phyloP scores from a whole-genome alignment of 2,888 invertebrate species.

The Tyria jacobaeae region DNA sequence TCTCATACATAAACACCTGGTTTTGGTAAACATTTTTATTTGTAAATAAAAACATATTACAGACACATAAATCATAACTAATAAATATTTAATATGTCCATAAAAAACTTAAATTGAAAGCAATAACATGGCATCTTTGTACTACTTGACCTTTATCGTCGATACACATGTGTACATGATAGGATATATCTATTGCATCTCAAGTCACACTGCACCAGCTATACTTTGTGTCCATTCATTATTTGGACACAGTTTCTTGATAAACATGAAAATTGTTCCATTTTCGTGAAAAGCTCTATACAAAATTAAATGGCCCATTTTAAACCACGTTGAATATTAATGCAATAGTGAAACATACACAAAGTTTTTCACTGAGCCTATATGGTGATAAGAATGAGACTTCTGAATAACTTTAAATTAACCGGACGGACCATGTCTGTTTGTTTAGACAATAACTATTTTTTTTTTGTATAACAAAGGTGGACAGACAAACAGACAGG shows the following conservation, averaged over 20 bases:
- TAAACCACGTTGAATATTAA: conserved; percentile 20
- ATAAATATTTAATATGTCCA: conserved; percentile 39
- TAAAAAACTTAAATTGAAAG: conserved; percentile 24
- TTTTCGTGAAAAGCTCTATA: conserved; percentile 10
- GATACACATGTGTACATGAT: conserved; percentile 13
- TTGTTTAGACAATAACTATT: not conserved
- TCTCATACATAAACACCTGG: conserved; percentile 29
- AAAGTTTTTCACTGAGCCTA: conserved; percentile 3
- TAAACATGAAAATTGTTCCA: conserved; percentile 3
- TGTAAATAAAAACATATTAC: conserved; percentile 38
- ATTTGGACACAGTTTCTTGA: conserved; percentile 4
- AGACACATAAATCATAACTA: conserved; percentile 34
- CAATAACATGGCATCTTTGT: conserved; percentile 17
- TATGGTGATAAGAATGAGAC: not conserved
- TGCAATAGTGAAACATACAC: conserved; percentile 3
- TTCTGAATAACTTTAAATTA: conserved; percentile 10
- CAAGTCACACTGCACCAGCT: no score
- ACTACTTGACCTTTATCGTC: conserved; percentile 6
- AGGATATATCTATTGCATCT: conserved; percentile 1
- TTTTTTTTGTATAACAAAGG: no score
- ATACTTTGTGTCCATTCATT: not conserved
- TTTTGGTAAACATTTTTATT: conserved; percentile 41
- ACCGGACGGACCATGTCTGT: not conserved
- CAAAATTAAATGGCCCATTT: conserved; percentile 14
- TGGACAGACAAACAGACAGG: no score